Evolutionary conservation across 2,113 vertebrate genomes (phyloP).

Genomic region (Corynorhinus townsendii): DNA sequence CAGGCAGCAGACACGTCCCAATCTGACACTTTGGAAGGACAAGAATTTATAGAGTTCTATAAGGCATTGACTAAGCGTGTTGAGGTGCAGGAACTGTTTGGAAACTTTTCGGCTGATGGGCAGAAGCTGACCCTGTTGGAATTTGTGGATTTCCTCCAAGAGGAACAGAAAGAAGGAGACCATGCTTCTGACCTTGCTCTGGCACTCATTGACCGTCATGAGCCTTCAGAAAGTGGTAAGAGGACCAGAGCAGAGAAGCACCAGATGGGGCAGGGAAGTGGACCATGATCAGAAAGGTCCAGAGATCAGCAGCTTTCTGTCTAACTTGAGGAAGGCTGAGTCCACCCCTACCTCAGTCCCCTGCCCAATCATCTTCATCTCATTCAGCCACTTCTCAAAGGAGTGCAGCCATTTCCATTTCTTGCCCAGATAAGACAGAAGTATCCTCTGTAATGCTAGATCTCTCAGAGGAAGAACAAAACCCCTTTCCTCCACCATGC

Average conservation of each 20-base stretch:
- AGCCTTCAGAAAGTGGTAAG: slow-evolving; percentile 91
- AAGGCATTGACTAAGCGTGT: slow-evolving; percentile 91
- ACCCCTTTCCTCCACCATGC: background rate
- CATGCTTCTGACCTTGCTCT: slow-evolving; percentile 81
- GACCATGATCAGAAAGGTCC: background rate
- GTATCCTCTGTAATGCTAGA: background rate
- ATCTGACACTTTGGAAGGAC: slow-evolving; percentile 86
- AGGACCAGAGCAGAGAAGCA: background rate
- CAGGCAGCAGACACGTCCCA: slow-evolving; percentile 91
- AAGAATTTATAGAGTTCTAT: slow-evolving; percentile 95
- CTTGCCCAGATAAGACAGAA: background rate
- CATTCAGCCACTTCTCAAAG: background rate
- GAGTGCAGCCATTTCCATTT: background rate
- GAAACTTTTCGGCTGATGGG: slow-evolving; percentile 89
- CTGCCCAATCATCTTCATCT: background rate
- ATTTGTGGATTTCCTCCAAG: slow-evolving; percentile 88
- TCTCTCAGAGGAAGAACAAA: background rate
- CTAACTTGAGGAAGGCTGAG: background rate
- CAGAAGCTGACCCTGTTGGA: slow-evolving; percentile 89
- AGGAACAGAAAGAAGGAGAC: slow-evolving; percentile 87
- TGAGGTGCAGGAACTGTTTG: slow-evolving; percentile 90
- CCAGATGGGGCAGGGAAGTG: background rate
- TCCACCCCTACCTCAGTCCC: background rate
- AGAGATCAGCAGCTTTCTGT: background rate
- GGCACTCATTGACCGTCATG: slow-evolving; percentile 87